These are phyloP conservation scores for Flexamia atlantica DNA, from an alignment of 2,888 invertebrate species.

Conservation along the genomic window DNA sequence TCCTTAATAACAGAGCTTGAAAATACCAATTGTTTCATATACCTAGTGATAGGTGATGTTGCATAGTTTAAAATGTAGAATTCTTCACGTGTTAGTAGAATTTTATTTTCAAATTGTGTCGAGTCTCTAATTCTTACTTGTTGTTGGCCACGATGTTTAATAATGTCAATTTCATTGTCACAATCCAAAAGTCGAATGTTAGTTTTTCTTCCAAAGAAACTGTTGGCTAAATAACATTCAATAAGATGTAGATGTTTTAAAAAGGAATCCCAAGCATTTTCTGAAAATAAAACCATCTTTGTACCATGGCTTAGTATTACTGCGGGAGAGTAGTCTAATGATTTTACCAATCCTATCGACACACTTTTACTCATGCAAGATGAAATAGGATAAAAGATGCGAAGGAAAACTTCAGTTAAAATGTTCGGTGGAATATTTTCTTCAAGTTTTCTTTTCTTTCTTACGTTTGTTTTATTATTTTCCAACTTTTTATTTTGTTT, in stretches of 20 bases:
- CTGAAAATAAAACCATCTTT: neutral
- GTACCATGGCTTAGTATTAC: conserved; percentile 5
- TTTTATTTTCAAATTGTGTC: neutral
- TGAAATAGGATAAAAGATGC: conserved; percentile 1
- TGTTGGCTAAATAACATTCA: neutral
- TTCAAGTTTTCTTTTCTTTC: neutral
- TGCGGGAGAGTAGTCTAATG: neutral
- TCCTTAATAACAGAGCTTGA: neutral
- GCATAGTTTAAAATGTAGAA: neutral
- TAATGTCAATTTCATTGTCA: conserved; percentile 31
- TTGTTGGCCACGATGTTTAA: neutral
- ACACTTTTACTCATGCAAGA: conserved; percentile 4
- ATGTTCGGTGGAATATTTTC: neutral
- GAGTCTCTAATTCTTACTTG: neutral
- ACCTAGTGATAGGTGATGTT: neutral
- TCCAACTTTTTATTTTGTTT: neutral
- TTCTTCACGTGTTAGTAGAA: neutral
- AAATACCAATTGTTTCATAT: conserved; percentile 8
- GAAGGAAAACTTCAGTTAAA: neutral
- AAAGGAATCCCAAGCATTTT: conserved; percentile 23
- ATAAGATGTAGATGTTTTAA: conserved; percentile 8
- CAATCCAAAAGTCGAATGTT: neutral
- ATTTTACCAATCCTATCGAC: conserved; percentile 6
- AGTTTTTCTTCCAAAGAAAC: neutral
- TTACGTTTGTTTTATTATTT: neutral